phyloP scores from a whole-genome alignment of 2,888 invertebrate genomes.

The Apodemia duryi region DNA sequence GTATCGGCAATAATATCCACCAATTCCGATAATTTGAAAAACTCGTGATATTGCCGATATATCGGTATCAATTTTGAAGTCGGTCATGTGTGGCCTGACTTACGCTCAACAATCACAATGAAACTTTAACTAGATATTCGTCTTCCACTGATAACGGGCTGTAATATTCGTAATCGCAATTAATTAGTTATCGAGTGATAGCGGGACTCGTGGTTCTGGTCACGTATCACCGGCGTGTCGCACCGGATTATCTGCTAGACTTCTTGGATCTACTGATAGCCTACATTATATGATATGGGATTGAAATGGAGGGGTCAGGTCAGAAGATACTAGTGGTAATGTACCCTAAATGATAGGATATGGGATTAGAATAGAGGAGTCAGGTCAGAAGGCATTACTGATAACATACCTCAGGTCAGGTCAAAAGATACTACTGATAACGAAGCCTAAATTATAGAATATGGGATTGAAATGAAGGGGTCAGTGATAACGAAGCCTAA shows the following conservation, averaged over 20 bases:
- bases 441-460: too few relatives aligned
- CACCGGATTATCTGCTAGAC: neutral
- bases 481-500: too few relatives aligned
- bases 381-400: too few relatives aligned
- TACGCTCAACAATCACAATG: neutral
- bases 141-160: neutral
- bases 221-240: constrained; percentile 10
- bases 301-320: too few relatives aligned
- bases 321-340: too few relatives aligned
- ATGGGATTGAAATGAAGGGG: too few relatives aligned
- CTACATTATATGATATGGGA: too few relatives aligned
- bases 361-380: too few relatives aligned
- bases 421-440: neutral
- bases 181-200: constrained; percentile 8
- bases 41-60: neutral
- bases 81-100: neutral
- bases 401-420: too few relatives aligned
- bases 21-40: too few relatives aligned
- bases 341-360: too few relatives aligned
- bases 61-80: neutral
- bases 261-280: constrained; percentile 3
- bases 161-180: neutral
- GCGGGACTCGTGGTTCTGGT: constrained; percentile 6
- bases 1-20: too few relatives aligned
- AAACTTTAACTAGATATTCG: neutral